These are phyloP conservation scores for Rhinichthys klamathensis DNA, from an alignment of 2,113 vertebrate species.

Conservation along the genomic window DNA sequence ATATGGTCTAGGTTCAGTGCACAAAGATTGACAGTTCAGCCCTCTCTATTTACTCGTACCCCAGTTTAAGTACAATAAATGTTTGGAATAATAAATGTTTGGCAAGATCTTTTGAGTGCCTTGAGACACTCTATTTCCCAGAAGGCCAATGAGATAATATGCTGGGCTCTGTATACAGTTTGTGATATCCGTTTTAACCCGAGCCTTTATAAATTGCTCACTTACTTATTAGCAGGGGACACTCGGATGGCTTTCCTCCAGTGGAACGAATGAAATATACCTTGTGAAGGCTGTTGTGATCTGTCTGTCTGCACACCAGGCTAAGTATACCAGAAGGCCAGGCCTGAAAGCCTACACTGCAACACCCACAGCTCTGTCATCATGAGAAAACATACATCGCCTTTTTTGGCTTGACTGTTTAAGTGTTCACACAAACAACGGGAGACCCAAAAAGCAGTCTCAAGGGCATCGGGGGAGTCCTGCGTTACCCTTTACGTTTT, in stretches of 20 bases:
- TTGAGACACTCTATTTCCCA: constrained; percentile 20
- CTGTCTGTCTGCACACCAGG: constrained; percentile 27
- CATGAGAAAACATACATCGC: constrained; percentile 22
- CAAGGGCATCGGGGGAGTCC: constrained; percentile 29
- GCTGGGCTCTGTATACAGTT: neutral
- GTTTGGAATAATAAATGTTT: neutral
- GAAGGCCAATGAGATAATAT: constrained; percentile 27
- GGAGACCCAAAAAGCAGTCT: constrained; percentile 11
- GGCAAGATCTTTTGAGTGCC: neutral
- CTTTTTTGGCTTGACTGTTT: constrained; percentile 5
- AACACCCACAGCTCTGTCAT: constrained; percentile 33
- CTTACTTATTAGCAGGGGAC: constrained; percentile 24
- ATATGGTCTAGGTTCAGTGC: too few species aligned
- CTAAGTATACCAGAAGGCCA: constrained; percentile 35
- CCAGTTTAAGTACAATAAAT: constrained; percentile 1
- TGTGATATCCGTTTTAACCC: neutral
- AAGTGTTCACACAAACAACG: constrained; percentile 26
- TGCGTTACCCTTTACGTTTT: constrained; percentile 12
- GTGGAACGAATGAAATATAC: constrained; percentile 16
- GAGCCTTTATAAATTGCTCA: constrained; percentile 5
- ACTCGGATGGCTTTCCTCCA: constrained; percentile 14
- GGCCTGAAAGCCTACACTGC: constrained; percentile 22
- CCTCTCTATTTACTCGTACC: neutral
- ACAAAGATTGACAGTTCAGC: neutral
- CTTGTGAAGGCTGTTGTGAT: constrained; percentile 31